phyloP scores from a whole-genome alignment of 2,888 invertebrate species.

The Notodonta ziczac region DNA sequence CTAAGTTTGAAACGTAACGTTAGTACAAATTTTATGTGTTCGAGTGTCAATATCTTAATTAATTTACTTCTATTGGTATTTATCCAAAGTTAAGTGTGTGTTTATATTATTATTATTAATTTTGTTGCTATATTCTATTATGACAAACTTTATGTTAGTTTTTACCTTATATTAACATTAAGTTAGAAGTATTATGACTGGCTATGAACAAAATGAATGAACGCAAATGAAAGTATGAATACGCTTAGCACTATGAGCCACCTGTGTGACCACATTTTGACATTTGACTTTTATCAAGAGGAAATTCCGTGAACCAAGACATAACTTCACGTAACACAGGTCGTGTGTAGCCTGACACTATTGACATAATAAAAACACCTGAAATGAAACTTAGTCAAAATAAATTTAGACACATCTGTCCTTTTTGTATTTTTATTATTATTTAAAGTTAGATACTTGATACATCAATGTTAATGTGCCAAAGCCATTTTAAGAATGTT shows the following conservation, averaged over 20 bases:
- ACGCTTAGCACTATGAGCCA: not conserved
- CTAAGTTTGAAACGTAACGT: constrained; percentile 72
- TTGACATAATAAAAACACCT: not conserved
- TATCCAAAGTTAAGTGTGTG: constrained; percentile 82
- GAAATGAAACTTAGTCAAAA: too few relatives aligned
- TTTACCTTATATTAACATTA: constrained; percentile 57
- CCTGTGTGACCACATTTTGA: too few relatives aligned
- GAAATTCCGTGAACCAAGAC: too few relatives aligned
- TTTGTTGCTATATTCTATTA: constrained; percentile 80
- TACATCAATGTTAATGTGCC: constrained; percentile 62
- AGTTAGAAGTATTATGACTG: constrained; percentile 55
- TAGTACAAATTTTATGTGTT: constrained; percentile 83
- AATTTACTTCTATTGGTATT: constrained; percentile 74
- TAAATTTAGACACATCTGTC: not conserved
- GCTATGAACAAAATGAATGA: constrained; percentile 55
- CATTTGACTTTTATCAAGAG: too few relatives aligned
- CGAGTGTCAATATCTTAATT: constrained; percentile 77
- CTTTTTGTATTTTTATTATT: too few relatives aligned
- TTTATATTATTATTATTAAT: constrained; percentile 75
- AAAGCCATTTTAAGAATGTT: constrained; percentile 66
- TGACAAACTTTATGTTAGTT: constrained; percentile 68
- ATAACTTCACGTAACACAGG: too few relatives aligned
- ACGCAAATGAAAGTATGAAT: constrained; percentile 17
- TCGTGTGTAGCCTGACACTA: too few relatives aligned
- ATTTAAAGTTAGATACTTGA: too few relatives aligned